Base-by-base conservation (phyloP, 1,140 invertebrate species). In the Zaprionus davidi region DNA sequence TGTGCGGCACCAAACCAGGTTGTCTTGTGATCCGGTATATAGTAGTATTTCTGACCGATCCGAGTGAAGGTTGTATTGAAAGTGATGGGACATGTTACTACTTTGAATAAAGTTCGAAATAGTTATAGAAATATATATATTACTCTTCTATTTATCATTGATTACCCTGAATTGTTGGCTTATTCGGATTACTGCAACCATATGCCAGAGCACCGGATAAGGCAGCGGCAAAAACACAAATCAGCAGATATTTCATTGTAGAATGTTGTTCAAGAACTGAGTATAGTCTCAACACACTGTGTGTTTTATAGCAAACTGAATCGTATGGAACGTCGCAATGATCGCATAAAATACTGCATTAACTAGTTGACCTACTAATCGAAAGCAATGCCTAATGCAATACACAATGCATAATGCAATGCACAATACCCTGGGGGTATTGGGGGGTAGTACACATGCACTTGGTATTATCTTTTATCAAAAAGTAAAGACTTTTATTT, bases 1-100 rank as follows among this genome's bases (percentile, higher is more conserved):
- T 76, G 69, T 1, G 28, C 46, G 11, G 74, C 56, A 11, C 38
- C 4, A 5, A 62, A 57, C 74, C 74, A 76, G 2, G 17, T 17
- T 1, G 60, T 28, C 17, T 63, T 67, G 1, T 22, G 1, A 0
- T 53, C 13, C 7, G 56, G 31, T 11, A 72, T n/a, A 22, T 62
- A 55, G 49, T 72, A 76, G 24, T 49, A 67, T n/a, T 76, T 76
- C 2, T n/a, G 1, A 2, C 56, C 57, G 24, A 76, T 62, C 24
- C 38, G 17, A 11, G 12, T 24, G 46, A 24, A 51, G 17, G 46
- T 51, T 5, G 46, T 51, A 13, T 51, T 51, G 11, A 51, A 51
- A 6, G 3, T 51, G 46, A 51, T 5, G 3, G 46, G 46, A 51
- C 46, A 51, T 51, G 11, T 13, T 3, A 51, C 46, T 51, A 51